Conservation (phyloP, 2,797 vertebrate species). For the Pseudochirops cupreus region DNA sequence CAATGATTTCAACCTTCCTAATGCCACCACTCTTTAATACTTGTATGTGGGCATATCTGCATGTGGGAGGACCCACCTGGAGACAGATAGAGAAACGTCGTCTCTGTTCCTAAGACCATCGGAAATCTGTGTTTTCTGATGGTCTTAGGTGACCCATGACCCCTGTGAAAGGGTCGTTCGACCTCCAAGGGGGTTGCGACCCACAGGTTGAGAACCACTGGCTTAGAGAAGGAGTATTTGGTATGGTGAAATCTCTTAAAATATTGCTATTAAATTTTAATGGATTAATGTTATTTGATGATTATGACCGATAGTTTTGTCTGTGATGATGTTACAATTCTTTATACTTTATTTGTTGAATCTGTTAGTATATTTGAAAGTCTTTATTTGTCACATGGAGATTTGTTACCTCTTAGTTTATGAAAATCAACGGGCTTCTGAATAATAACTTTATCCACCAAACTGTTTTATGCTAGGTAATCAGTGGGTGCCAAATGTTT, state of each 20-base stretch:
- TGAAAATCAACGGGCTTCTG: background rate
- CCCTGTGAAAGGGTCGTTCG: too few species aligned
- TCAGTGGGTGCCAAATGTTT: background rate
- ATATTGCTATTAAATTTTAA: background rate
- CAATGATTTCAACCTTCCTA: too few species aligned
- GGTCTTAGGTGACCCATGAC: too few species aligned
- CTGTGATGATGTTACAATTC: background rate
- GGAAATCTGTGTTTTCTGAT: too few species aligned
- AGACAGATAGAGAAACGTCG: too few species aligned
- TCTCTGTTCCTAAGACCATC: too few species aligned
- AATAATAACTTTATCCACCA: background rate
- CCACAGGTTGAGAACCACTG: too few species aligned
- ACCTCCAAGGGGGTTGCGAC: too few species aligned
- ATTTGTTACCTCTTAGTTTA: background rate
- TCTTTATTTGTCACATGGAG: background rate
- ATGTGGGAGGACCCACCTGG: too few species aligned
- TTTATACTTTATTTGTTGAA: background rate
- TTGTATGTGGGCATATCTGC: too few species aligned
- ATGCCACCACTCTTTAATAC: too few species aligned
- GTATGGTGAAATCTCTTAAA: background rate
- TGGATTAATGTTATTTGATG: background rate
- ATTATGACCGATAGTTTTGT: background rate
- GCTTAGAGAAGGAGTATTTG: background rate
- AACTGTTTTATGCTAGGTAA: background rate
- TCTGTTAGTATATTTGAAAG: background rate